Evolutionary conservation across 2,113 vertebrate genomes (phyloP).

Genomic region (Calyptomena viridis): DNA sequence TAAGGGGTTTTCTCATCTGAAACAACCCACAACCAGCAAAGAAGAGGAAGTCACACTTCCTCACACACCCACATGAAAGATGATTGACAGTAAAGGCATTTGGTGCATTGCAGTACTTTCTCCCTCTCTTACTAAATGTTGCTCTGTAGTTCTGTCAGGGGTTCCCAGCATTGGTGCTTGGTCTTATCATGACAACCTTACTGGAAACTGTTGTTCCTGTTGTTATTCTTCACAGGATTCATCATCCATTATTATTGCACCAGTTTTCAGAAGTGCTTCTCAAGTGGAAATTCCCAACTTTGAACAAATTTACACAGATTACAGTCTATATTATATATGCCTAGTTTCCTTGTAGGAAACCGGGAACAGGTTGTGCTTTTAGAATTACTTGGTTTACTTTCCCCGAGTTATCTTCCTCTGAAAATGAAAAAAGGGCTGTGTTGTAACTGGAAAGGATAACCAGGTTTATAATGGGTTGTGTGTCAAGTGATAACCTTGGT

Average conservation of each 20-base stretch:
- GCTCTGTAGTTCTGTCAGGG: background rate
- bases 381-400: background rate
- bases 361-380: background rate
- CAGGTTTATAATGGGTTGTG: background rate
- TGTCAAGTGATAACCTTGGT: background rate
- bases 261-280: background rate
- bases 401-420: background rate
- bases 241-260: background rate
- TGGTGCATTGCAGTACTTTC: background rate
- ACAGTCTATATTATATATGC: background rate
- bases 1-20: background rate
- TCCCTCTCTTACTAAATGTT: background rate
- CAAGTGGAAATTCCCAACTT: background rate
- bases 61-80: background rate
- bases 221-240: background rate
- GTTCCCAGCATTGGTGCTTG: background rate
- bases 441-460: background rate
- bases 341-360: background rate
- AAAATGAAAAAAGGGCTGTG: background rate
- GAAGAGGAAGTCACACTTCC: conserved; percentile 47
- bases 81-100: background rate
- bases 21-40: background rate
- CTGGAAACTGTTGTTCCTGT: background rate
- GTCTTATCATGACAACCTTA: background rate
- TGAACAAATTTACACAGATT: background rate